phyloP scores from a whole-genome alignment of 1,140 invertebrate genomes.

The Brevipalpus yothersi region DNA sequence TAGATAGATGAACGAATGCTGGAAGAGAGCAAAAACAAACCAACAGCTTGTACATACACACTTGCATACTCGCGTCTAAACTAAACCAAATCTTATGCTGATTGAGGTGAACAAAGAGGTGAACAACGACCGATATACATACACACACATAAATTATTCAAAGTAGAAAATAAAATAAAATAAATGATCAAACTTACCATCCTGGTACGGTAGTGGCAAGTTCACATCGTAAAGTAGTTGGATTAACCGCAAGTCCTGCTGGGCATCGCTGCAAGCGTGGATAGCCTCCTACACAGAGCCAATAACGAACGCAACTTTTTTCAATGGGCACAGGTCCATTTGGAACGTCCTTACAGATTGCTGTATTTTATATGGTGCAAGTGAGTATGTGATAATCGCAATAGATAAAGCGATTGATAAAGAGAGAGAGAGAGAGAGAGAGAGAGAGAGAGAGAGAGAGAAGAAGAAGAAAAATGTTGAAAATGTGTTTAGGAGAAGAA shows the following conservation, averaged over 20 bases:
- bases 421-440: neutral
- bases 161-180: neutral
- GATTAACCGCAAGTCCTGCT: constrained; percentile 68
- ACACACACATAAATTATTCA: neutral
- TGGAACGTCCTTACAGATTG: constrained; percentile 64
- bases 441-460: neutral
- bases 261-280: constrained; percentile 55
- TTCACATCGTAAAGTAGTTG: constrained; percentile 46
- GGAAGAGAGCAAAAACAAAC: too few species aligned
- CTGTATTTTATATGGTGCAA: constrained; percentile 23
- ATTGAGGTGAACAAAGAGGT: too few species aligned
- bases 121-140: too few species aligned
- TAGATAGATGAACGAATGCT: too few species aligned
- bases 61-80: too few species aligned
- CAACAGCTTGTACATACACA: too few species aligned
- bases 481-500: neutral
- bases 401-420: neutral
- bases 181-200: neutral
- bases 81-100: too few species aligned
- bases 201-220: constrained; percentile 14
- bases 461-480: neutral
- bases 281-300: constrained; percentile 77
- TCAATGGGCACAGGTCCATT: constrained; percentile 47
- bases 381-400: constrained; percentile 23
- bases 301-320: constrained; percentile 74